Base-by-base conservation (phyloP, 2,797 vertebrate species). In the Esox masquinongy region DNA sequence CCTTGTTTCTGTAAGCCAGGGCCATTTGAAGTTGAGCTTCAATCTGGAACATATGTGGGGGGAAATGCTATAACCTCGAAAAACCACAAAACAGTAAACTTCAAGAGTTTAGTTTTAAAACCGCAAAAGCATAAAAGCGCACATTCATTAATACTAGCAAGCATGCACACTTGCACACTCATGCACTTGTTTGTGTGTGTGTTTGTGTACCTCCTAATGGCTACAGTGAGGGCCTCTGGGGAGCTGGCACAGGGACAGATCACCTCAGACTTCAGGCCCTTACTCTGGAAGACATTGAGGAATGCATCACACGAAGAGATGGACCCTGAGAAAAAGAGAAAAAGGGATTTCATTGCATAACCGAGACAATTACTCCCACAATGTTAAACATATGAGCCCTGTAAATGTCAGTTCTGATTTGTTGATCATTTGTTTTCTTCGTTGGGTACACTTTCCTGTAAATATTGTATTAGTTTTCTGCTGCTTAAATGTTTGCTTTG, bases 221-320 rank as follows among this genome's bases (percentile, higher is more conserved):
- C 97, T 77, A 99, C 97, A 0, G 98, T 99, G 82, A 99, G 96
- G 63, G 97, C 97, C 89, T 99, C 98, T 0, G 98, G 97, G 26
- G 98, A 99, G 87, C 97, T 99, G 88, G 98, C 98, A 2, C 98
- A 99, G 74, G 98, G 98, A 93, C 98, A 99, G 93, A 99, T 99
- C 88, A 99, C 98, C 89, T 99, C 97, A n/a, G 95, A 95, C 80
- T 96, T 92, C 80, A 99, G 94, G 71, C 98, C 98, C 94, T 99
- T 99, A 81, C 97, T 99, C 95, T 99, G 98, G 94, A 99, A 99
- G 90, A 99, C 97, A 88, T 99, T 99, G 90, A 99, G 96, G 94
- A 99, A 99, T 61, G 98, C 98, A 36, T 99, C 98, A 81, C 97
- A 99, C 78, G 97, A 99, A 79, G 98, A 99, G 93, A 99, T 98